Percentiles rank a stretch among this genome's conserved stretches.
Evolutionary conservation across 2,797 vertebrate genomes (phyloP).

Genomic region (Cetoscarus ocellatus): DNA sequence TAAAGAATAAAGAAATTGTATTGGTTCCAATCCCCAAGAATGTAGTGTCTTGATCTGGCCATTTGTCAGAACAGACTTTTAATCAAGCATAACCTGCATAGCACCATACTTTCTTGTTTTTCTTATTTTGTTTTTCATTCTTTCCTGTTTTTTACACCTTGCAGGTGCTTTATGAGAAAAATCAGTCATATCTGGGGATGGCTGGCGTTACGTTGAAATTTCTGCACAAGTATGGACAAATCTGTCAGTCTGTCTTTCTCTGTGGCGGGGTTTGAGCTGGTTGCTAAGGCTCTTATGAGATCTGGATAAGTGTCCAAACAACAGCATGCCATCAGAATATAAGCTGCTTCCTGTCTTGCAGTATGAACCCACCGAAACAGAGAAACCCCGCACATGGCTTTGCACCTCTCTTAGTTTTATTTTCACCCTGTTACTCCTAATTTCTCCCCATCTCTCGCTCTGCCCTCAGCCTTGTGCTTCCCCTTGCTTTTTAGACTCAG

Average conservation of each 20-base stretch:
- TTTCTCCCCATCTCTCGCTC: slow-evolving; percentile 25
- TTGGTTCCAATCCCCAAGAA: too few species aligned
- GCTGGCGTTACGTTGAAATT: slow-evolving; percentile 18
- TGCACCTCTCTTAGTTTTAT: not conserved
- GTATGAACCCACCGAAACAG: not conserved
- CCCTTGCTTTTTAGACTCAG: slow-evolving; percentile 38
- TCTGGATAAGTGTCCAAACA: slow-evolving; percentile 45
- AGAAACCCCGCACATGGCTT: slow-evolving; percentile 11
- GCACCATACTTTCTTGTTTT: too few species aligned
- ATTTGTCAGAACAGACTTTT: too few species aligned
- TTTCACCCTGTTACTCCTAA: not conserved
- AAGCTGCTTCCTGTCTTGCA: slow-evolving; percentile 24
- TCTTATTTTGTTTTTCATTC: slow-evolving; percentile 9
- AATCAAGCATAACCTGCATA: too few species aligned
- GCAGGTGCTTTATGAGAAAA: not conserved
- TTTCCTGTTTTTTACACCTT: not conserved
- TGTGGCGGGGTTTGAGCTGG: slow-evolving; percentile 44
- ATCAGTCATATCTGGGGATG: not conserved
- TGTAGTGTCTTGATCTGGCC: too few species aligned
- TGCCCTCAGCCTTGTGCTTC: slow-evolving; percentile 23
- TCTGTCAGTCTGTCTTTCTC: slow-evolving; percentile 48
- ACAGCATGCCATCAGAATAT: slow-evolving; percentile 17
- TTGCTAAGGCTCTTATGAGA: slow-evolving; percentile 49
- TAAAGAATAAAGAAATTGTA: too few species aligned
- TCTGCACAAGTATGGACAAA: slow-evolving; percentile 23